Conservation (phyloP, 2,888 invertebrate species). For the Isoperla grammatica region DNA sequence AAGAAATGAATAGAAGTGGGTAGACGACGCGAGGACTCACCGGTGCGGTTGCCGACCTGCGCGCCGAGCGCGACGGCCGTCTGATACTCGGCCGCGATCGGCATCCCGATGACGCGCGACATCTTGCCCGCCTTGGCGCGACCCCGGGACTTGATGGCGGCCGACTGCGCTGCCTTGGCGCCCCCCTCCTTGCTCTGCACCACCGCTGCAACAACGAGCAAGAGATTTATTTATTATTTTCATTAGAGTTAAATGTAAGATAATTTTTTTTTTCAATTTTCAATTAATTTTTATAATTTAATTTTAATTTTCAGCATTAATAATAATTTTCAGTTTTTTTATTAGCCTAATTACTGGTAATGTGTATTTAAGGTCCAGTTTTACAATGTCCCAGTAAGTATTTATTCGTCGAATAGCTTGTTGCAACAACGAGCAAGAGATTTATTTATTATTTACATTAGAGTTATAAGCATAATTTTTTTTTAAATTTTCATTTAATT, state of each 20-base stretch:
- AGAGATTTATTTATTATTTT: no score
- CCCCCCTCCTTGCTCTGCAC: constrained; percentile 40
- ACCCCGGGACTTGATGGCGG: not conserved
- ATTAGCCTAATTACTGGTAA: not conserved
- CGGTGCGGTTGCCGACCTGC: constrained; percentile 10
- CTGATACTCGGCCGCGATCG: not conserved
- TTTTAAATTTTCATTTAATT: no score
- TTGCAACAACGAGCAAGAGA: no score
- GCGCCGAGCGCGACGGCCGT: not conserved
- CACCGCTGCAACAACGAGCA: constrained; percentile 51
- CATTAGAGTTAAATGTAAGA: no score
- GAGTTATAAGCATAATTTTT: no score
- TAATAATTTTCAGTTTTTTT: not conserved
- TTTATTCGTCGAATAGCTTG: no score
- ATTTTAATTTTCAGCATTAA: not conserved
- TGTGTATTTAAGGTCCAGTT: no score
- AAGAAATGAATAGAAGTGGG: no score
- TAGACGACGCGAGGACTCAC: constrained; percentile 10
- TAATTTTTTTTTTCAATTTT: no score
- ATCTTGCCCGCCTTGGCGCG: constrained; percentile 19
- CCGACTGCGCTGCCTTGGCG: constrained; percentile 15
- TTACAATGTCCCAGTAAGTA: no score
- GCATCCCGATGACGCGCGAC: constrained; percentile 25
- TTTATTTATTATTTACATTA: no score
- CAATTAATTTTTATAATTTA: not conserved